These are phyloP conservation scores for Lordiphosa stackelbergi DNA, from an alignment of 1,140 invertebrate genomes.

Conservation along the genomic window DNA sequence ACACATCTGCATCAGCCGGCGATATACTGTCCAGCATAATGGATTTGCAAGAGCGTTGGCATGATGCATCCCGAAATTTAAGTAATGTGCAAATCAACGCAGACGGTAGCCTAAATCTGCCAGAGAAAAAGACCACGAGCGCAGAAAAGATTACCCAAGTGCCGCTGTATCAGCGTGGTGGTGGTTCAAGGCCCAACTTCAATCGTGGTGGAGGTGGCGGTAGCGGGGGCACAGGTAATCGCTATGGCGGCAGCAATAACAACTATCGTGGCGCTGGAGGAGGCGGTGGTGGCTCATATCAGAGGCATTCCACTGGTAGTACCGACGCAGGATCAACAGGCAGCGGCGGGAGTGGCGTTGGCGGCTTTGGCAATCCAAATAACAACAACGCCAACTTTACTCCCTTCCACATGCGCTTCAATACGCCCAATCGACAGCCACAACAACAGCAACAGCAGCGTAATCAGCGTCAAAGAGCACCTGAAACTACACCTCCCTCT, in stretches of 20 bases:
- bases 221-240: slow-evolving; percentile 73
- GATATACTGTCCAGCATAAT: slow-evolving; percentile 87
- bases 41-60: slow-evolving; percentile 85
- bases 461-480: slow-evolving; percentile 21
- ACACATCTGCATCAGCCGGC: slow-evolving; percentile 16
- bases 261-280: slow-evolving; percentile 68
- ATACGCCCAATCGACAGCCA: slow-evolving; percentile 65
- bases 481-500: not conserved
- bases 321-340: slow-evolving; percentile 5
- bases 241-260: slow-evolving; percentile 73
- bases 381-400: slow-evolving; percentile 40
- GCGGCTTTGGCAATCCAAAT: slow-evolving; percentile 41
- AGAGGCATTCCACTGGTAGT: slow-evolving; percentile 37
- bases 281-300: slow-evolving; percentile 44
- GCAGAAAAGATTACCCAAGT: slow-evolving; percentile 78
- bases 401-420: slow-evolving; percentile 68
- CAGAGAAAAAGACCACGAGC: slow-evolving; percentile 20
- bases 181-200: slow-evolving; percentile 77
- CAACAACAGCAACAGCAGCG: slow-evolving; percentile 70
- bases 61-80: slow-evolving; percentile 78
- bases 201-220: slow-evolving; percentile 57
- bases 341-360: not conserved
- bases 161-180: slow-evolving; percentile 80
- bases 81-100: slow-evolving; percentile 58
- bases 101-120: slow-evolving; percentile 71